These are phyloP conservation scores for Cyrtodaria siliqua DNA, from an alignment of 2,888 invertebrate genomes.

Conservation along the genomic window DNA sequence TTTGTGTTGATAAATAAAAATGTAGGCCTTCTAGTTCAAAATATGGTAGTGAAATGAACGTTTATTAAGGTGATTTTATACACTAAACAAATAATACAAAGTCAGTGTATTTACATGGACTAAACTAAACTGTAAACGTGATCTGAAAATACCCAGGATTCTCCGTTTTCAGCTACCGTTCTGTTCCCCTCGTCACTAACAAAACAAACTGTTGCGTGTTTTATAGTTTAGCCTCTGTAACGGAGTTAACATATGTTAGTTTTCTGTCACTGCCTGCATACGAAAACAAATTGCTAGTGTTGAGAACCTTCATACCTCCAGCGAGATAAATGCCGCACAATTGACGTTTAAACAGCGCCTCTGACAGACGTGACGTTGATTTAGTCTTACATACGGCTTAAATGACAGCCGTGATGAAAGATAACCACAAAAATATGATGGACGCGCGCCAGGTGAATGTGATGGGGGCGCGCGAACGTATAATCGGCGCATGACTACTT, in stretches of 20 bases:
- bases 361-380: slow-evolving; percentile 66
- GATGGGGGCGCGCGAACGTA: no score
- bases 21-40: no score
- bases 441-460: slow-evolving; percentile 56
- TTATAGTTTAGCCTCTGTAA: slow-evolving; percentile 6
- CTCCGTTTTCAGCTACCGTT: no score
- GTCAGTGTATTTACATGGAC: no score
- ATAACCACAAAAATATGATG: slow-evolving; percentile 54
- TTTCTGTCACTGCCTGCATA: slow-evolving; percentile 52
- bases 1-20: no score
- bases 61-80: no score
- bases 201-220: slow-evolving; percentile 2
- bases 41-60: no score
- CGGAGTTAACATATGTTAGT: slow-evolving; percentile 51
- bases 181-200: no score
- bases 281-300: slow-evolving; percentile 65
- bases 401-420: slow-evolving; percentile 61
- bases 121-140: no score
- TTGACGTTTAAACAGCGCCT: slow-evolving; percentile 65
- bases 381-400: slow-evolving; percentile 55
- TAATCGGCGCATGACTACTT: no score
- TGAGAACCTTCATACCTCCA: slow-evolving; percentile 66
- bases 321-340: slow-evolving; percentile 61
- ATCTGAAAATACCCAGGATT: no score
- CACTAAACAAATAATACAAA: no score